Base-by-base conservation (phyloP, 1,140 invertebrate species). In the Dendrolimus kikuchii region DNA sequence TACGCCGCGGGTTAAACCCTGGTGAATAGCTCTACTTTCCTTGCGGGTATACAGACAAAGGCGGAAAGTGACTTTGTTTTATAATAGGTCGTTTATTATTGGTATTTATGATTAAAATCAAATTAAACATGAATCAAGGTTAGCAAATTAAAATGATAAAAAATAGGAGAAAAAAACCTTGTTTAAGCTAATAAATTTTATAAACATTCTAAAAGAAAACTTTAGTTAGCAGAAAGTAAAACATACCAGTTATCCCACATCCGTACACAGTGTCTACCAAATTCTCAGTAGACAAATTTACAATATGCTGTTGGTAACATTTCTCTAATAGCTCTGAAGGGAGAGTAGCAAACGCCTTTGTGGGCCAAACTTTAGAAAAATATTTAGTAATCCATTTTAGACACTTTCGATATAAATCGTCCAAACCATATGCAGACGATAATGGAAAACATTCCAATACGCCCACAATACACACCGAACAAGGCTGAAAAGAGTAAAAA, bases 301-400 rank as follows among this genome's bases (percentile, higher is more conserved):
- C 90, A 37, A 95, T 90, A 65, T 94, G 93, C 61, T 95, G 93
- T 68, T 93, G 91, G 66, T 93, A 95, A 74, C 95, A 95, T 68
- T 95, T 93, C 41, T 95, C 92, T 56, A 95, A 88, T 0, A 97
- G 85, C 68, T 96, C 94, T 39, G 92, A 89, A 0, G 95, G 94
- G 46, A 97, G 78, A 54, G 91, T 90, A 0, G 94, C 93, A 82
- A 97, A 96, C 10, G 93, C 90, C 66, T 95, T 93, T 0, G 93
- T 95, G 0, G 95, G 92, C 95, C 95, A 97, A 38, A 97, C 92
- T 67, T 92, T 90, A 6, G 93, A 89, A 74, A 96, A 96, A 81
- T 97, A 90, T 63, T 92, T 92, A 2, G 93, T 95, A 5, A 96
- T 92, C 95, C 95, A 97, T 55, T 91, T 89, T 9, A 96, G 77